These are phyloP conservation scores for Eilema depressum DNA, from an alignment of 2,888 invertebrate species.

Conservation along the genomic window DNA sequence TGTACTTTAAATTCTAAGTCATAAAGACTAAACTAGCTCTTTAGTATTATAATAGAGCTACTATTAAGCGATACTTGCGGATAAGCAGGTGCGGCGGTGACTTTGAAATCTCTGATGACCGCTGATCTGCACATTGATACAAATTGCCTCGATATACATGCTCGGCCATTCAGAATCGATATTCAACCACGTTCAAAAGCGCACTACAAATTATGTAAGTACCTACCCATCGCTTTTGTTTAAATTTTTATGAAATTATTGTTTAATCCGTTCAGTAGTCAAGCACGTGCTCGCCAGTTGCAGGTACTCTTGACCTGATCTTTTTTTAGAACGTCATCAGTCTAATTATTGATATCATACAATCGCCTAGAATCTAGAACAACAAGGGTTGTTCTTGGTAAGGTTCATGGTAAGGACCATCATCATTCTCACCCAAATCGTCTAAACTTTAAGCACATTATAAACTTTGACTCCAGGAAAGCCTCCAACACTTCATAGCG, in stretches of 20 bases:
- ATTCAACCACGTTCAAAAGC: slow-evolving; percentile 33
- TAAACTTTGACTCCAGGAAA: too few relatives aligned
- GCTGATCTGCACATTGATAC: slow-evolving; percentile 76
- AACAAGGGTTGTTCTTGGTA: too few relatives aligned
- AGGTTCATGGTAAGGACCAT: too few relatives aligned
- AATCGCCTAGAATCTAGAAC: too few relatives aligned
- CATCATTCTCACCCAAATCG: too few relatives aligned
- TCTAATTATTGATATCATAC: too few relatives aligned
- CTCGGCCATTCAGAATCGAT: slow-evolving; percentile 42
- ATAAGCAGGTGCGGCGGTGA: slow-evolving; percentile 79
- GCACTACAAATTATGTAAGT: slow-evolving; percentile 10
- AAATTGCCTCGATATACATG: slow-evolving; percentile 75
- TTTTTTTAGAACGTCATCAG: too few relatives aligned
- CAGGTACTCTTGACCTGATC: too few relatives aligned
- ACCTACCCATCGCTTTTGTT: slow-evolving; percentile 26
- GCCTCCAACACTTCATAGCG: too few relatives aligned
- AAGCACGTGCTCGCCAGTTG: too few relatives aligned
- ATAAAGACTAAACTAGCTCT: slow-evolving; percentile 37
- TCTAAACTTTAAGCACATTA: too few relatives aligned
- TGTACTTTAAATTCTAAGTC: slow-evolving; percentile 25
- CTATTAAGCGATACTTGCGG: slow-evolving; percentile 74
- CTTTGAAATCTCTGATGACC: slow-evolving; percentile 73
- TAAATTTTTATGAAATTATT: background rate
- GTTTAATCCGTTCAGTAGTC: too few relatives aligned
- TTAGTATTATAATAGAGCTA: slow-evolving; percentile 48